Evolutionary conservation across 2,797 vertebrate species (phyloP).

Genomic region (Diplodus puntazzo): DNA sequence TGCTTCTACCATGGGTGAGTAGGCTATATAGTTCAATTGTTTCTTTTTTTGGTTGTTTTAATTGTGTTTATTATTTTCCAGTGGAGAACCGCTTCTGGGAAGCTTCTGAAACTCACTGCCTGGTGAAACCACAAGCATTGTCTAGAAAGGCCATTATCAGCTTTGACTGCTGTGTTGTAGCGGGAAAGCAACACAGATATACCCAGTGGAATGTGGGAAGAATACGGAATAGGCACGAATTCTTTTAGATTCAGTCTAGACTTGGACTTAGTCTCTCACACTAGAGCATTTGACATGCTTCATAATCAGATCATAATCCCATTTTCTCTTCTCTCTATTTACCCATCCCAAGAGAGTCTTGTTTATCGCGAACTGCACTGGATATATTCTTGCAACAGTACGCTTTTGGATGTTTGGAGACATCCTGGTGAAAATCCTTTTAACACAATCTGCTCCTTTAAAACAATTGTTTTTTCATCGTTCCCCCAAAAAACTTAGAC

Average conservation of each 20-base stretch:
- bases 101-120: too few species aligned
- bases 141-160: too few species aligned
- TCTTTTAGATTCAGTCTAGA: background rate
- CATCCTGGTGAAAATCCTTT: background rate
- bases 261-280: background rate
- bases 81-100: too few species aligned
- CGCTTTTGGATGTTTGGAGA: background rate
- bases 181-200: too few species aligned
- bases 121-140: too few species aligned
- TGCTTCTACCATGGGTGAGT: too few species aligned
- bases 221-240: background rate
- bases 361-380: background rate
- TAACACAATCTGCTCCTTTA: background rate
- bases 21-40: too few species aligned
- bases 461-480: too few species aligned
- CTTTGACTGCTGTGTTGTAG: too few species aligned
- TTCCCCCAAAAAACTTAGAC: background rate
- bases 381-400: background rate
- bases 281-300: background rate
- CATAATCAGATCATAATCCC: background rate
- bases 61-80: too few species aligned
- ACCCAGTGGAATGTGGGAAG: background rate
- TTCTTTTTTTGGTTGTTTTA: too few species aligned
- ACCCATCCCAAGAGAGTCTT: background rate
- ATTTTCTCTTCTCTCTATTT: slow-evolving; percentile 1